phyloP scores from a whole-genome alignment of 2,113 vertebrate species.

The Fulica atra region DNA sequence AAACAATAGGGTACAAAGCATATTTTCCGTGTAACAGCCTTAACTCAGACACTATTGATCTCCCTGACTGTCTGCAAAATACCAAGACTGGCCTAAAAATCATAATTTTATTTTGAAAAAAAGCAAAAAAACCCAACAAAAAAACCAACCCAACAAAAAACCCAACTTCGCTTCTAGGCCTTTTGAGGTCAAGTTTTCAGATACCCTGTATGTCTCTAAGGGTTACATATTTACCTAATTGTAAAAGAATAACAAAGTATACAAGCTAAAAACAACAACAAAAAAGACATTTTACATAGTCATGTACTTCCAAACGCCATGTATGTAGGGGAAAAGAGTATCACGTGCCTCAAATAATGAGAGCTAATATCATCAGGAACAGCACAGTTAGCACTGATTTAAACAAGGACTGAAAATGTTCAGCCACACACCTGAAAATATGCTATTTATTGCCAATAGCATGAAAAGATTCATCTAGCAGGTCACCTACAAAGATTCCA shows the following conservation, averaged over 20 bases:
- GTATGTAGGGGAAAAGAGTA: not conserved
- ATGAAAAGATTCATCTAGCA: not conserved
- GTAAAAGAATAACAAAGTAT: not conserved
- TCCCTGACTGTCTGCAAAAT: not conserved
- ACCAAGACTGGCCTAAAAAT: not conserved
- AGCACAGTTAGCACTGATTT: not conserved
- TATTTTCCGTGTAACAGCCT: not conserved
- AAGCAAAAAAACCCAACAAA: not conserved
- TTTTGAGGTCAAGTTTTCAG: not conserved
- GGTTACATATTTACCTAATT: not conserved
- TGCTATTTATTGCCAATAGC: not conserved
- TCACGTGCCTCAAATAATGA: not conserved
- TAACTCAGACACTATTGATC: fast-evolving
- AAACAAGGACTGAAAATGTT: not conserved
- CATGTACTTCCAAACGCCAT: not conserved
- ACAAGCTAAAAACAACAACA: not conserved
- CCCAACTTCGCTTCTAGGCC: not conserved
- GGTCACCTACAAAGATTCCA: not conserved
- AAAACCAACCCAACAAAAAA: too few relatives aligned
- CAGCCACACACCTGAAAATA: not conserved
- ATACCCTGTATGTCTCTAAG: not conserved
- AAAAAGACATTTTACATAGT: not conserved
- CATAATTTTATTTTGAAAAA: not conserved
- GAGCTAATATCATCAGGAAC: not conserved
- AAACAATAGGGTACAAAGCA: not conserved